These are phyloP conservation scores for Pristionchus pacificus DNA, from an alignment of 1,140 invertebrate genomes.

Conservation along the genomic window DNA sequence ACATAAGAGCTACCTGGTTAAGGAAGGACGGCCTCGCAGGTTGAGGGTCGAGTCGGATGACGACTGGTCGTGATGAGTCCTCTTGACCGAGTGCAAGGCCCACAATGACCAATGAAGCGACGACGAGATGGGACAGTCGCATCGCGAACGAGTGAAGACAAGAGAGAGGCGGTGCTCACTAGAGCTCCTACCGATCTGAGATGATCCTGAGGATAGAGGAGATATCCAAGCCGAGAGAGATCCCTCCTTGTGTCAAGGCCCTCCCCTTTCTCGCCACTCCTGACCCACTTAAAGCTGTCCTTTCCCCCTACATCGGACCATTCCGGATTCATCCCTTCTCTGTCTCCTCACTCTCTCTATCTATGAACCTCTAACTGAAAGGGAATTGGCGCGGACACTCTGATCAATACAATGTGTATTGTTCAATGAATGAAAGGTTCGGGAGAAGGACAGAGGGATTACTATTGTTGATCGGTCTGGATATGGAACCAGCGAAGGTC, in stretches of 20 bases:
- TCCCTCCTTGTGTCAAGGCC: background rate
- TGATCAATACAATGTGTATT: too few species aligned
- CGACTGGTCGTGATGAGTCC: constrained; percentile 18
- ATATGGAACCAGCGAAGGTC: too few species aligned
- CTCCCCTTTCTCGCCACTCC: too few species aligned
- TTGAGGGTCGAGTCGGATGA: constrained; percentile 16
- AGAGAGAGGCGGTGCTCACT: background rate
- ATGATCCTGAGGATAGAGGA: background rate
- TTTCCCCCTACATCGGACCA: background rate
- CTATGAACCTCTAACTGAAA: background rate
- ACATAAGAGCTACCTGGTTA: constrained; percentile 5
- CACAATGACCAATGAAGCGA: background rate
- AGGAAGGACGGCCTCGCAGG: constrained; percentile 8
- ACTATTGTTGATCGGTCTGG: too few species aligned
- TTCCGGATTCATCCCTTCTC: background rate
- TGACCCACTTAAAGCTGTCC: background rate
- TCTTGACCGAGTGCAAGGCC: constrained; percentile 2
- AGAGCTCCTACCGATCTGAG: background rate
- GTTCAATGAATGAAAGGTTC: too few species aligned
- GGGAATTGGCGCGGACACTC: too few species aligned
- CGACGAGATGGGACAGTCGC: background rate
- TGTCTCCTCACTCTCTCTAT: background rate
- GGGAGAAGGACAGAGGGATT: too few species aligned
- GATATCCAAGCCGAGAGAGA: background rate
- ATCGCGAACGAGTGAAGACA: background rate